Evolutionary conservation across 2,113 vertebrate species (phyloP), one percentile per base, ranked within the genome.

Genomic region (Jacana jacana): DNA sequence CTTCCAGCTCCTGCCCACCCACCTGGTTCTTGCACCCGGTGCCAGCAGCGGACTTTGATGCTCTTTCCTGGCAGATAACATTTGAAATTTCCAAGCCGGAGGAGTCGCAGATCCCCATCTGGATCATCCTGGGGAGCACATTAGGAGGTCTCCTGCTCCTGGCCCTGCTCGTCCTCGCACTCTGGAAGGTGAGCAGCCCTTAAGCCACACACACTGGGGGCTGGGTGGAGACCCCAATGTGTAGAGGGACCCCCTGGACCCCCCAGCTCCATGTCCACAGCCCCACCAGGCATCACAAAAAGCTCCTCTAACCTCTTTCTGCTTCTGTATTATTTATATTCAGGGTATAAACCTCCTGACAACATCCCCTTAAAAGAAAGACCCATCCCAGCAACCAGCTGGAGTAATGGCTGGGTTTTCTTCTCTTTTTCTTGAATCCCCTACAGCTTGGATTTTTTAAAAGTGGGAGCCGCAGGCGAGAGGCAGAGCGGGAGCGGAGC

Each of bases 381-480:
- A 5, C 4, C 1, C 27, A 28, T 49, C 64, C 70, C 65, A 25
- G 19, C 39, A 8, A 22, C 0, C 37, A 16, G 17, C 77, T 4
- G 82, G 44, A 35, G 18, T 94, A 18, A 93, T 2, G 1, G 5
- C 1, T 6, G 54, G 63, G 1, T 65, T 89, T n/a, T 22, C 57
- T 58, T 20, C 30, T 42, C 15, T 81, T 65, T 73, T 48, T 68
- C 54, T 93, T 69, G 68, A 7, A 58, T 66, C 18, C 18, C 91
- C 76, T 76, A 24, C 98, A 99, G 99, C 98, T 99, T 24, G 99
- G 99, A 66, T 99, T 99, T 97, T 99, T 99, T 89, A 98, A 98
- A 95, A 98, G 98, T 6, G 97, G 98, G 94, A 98, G 97, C 85
- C 98, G 96, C 57, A 97, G 97, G 94, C 95, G 97, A 66, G 98